A percentile compares a stretch with the other conserved stretches of the same genome.
Evolutionary conservation across 2,888 invertebrate genomes (phyloP).

Genomic region (Campopleginae sp.): DNA sequence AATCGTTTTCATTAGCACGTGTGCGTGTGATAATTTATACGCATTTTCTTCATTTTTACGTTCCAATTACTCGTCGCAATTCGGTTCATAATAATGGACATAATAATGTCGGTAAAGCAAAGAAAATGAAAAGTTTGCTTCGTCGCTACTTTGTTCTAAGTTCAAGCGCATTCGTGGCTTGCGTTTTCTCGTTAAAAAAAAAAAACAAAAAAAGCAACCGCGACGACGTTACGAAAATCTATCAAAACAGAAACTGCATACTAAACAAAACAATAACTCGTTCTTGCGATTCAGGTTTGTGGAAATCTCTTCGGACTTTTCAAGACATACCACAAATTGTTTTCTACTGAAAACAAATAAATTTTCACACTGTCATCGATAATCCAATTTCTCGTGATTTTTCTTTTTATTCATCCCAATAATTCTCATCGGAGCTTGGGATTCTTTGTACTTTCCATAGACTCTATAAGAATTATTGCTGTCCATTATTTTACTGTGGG

Average conservation of each 20-base stretch:
- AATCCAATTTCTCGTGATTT: not conserved
- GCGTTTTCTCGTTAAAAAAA: not conserved
- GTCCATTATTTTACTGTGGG: not conserved
- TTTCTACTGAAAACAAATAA: not conserved
- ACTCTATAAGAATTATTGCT: not conserved
- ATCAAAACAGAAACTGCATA: not conserved
- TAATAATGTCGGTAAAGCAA: not conserved
- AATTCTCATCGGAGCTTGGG: not conserved
- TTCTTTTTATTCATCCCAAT: not conserved
- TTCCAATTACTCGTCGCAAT: not conserved
- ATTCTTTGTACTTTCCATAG: not conserved
- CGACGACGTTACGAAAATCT: not conserved
- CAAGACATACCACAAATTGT: not conserved
- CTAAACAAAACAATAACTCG: not conserved
- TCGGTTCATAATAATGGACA: not conserved
- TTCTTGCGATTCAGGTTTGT: not conserved
- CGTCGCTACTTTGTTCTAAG: not conserved
- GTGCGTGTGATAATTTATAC: not conserved
- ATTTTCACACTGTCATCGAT: not conserved
- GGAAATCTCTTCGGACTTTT: not conserved
- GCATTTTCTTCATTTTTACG: slow-evolving; percentile 2
- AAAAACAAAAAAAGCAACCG: not conserved
- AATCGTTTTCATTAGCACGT: not conserved
- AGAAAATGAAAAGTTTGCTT: not conserved
- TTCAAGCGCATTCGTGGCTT: not conserved